Evolutionary conservation across 2,113 vertebrate genomes (phyloP), one percentile per base, ranked within the genome.

Genomic region (Natator depressus): DNA sequence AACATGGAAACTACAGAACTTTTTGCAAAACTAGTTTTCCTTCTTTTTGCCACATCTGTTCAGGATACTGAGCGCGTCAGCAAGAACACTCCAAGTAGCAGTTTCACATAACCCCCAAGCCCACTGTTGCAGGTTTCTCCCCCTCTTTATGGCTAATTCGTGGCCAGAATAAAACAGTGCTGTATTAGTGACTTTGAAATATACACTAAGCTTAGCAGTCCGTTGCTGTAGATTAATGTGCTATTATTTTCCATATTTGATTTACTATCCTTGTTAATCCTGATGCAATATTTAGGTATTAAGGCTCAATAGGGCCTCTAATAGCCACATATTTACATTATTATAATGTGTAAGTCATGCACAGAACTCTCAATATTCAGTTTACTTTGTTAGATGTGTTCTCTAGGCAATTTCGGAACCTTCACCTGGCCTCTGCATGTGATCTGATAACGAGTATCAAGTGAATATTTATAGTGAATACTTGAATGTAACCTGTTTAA

Each of bases 361-460:
- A 57, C 72, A 97, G 83, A 85, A 81, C 42, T 91, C 78, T 29
- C 1, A 86, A 53, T 78, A 87, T 14, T 93, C 79, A 88, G 79
- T 88, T 93, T 51, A 85, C 92, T 95, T 93, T 95, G 83, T 89
- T 69, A 80, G 55, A 85, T 82, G 13, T 76, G 72, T 20, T 95
- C 87, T 92, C 49, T 62, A 80, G 47, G 81, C 69, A 81, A 11
- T 89, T 95, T 82, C 1, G 0, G 84, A 95, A 97, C 96, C 94
- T 97, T 95, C 95, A 89, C 69, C 51, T 94, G 87, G 92, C 93
- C 95, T 96, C 89, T 87, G 89, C 89, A 80, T 88, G 69, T 62
- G 89, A 94, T 96, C 95, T 95, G 79, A n/a, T 95, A 97, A 97
- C 89, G 85, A 87, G 80, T 92, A 97, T 93, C 94, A 96, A 97